These are phyloP conservation scores for Anableps anableps DNA, from an alignment of 2,797 vertebrate genomes.

Conservation along the genomic window DNA sequence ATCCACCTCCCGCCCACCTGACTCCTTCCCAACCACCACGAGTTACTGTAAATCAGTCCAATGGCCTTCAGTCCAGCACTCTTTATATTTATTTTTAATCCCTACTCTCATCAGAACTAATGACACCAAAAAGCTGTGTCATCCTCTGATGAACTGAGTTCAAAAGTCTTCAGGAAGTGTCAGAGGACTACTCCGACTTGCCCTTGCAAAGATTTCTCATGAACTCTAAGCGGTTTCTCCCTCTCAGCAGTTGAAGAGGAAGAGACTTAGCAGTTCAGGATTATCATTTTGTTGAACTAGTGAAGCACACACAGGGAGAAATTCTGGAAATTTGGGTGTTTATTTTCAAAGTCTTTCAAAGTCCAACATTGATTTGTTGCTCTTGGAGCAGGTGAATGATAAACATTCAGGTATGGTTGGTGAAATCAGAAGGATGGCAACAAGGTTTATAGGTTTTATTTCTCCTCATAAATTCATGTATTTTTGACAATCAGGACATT, in stretches of 20 bases:
- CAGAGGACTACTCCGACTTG: not conserved
- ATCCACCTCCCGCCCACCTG: not conserved
- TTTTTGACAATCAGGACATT: not conserved
- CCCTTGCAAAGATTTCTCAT: not conserved
- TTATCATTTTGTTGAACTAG: not conserved
- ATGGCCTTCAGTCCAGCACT: slow-evolving; percentile 12
- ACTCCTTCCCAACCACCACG: slow-evolving; percentile 8
- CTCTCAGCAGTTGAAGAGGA: too few species aligned
- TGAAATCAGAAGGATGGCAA: not conserved
- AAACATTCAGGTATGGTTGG: not conserved
- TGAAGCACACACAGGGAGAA: not conserved
- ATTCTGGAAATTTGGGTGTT: not conserved
- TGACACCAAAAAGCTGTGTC: not conserved
- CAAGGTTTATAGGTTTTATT: not conserved
- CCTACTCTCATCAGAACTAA: not conserved
- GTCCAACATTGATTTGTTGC: not conserved
- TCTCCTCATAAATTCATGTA: not conserved
- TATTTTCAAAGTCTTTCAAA: not conserved
- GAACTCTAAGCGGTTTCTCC: too few species aligned
- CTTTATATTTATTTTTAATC: not conserved
- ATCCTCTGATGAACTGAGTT: not conserved
- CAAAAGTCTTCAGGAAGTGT: not conserved
- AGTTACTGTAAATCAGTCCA: slow-evolving; percentile 29
- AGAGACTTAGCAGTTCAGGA: not conserved
- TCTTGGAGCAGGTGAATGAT: not conserved